phyloP scores from a whole-genome alignment of 2,113 vertebrate genomes.

The Zosterops lateralis region DNA sequence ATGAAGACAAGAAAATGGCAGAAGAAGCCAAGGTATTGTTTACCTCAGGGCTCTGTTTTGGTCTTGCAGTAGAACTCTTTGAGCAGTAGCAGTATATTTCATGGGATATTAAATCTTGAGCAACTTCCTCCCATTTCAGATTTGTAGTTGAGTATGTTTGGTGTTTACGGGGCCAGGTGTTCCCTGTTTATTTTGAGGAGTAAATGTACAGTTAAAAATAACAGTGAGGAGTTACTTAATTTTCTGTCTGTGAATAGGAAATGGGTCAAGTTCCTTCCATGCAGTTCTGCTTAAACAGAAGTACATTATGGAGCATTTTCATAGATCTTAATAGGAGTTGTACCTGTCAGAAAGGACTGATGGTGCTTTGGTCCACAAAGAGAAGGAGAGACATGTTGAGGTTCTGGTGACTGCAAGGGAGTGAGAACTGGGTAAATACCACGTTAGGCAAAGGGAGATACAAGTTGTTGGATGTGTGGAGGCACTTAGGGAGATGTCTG shows the following conservation, averaged over 20 bases:
- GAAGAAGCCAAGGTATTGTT: constrained; percentile 90
- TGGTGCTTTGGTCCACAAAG: not conserved
- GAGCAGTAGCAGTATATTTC: not conserved
- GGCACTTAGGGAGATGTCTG: not conserved
- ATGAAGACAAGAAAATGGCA: constrained; percentile 94
- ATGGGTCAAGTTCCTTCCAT: not conserved
- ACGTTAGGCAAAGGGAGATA: not conserved
- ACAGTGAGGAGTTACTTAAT: not conserved
- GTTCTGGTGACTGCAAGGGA: not conserved
- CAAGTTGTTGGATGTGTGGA: not conserved
- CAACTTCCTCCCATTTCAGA: not conserved
- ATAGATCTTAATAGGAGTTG: not conserved
- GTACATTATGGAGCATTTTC: not conserved
- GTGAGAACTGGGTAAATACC: not conserved
- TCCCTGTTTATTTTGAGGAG: not conserved
- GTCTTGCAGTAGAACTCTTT: not conserved
- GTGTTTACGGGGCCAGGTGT: not conserved
- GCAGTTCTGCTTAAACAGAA: not conserved
- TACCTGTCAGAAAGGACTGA: not conserved
- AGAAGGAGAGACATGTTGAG: not conserved
- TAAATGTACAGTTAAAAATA: not conserved
- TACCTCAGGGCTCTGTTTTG: not conserved
- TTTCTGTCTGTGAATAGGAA: not conserved
- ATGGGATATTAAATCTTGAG: not conserved
- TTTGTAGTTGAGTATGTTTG: not conserved